These are phyloP conservation scores for Neuroscelio doddi DNA, from an alignment of 2,888 invertebrate genomes.

Conservation along the genomic window DNA sequence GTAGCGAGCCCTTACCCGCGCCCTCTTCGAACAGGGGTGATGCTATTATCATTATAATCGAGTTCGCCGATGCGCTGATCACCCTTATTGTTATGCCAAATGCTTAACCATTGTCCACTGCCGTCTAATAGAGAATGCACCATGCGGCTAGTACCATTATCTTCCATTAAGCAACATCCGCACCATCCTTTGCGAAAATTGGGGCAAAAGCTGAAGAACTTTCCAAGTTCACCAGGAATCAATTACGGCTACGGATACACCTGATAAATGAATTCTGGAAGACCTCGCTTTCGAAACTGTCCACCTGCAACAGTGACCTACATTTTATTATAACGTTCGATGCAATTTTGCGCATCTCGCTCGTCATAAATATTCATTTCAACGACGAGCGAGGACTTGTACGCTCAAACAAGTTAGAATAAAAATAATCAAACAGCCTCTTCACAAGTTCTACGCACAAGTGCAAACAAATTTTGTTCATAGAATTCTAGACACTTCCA, in stretches of 20 bases:
- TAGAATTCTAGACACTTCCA: conserved; percentile 61
- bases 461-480: conserved; percentile 62
- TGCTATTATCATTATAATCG: conserved; percentile 70
- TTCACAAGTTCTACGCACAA: conserved; percentile 51
- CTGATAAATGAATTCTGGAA: too few relatives aligned
- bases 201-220: neutral
- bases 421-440: conserved; percentile 51
- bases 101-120: conserved; percentile 55
- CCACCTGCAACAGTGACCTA: too few relatives aligned
- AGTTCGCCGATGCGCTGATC: conserved; percentile 68
- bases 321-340: too few relatives aligned
- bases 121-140: conserved; percentile 23
- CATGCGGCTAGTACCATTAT: conserved; percentile 21
- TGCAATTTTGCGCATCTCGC: too few relatives aligned
- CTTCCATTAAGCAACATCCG: conserved; percentile 1
- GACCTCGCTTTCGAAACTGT: too few relatives aligned
- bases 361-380: too few relatives aligned
- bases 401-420: neutral
- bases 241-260: too few relatives aligned
- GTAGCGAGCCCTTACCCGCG: conserved; percentile 51
- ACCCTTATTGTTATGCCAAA: conserved; percentile 70
- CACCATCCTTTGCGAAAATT: neutral
- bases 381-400: too few relatives aligned
- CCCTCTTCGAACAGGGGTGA: conserved; percentile 46
- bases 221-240: too few relatives aligned